phyloP scores from a whole-genome alignment of 2,113 vertebrate genomes.

The Ancistrus triradiatus region DNA sequence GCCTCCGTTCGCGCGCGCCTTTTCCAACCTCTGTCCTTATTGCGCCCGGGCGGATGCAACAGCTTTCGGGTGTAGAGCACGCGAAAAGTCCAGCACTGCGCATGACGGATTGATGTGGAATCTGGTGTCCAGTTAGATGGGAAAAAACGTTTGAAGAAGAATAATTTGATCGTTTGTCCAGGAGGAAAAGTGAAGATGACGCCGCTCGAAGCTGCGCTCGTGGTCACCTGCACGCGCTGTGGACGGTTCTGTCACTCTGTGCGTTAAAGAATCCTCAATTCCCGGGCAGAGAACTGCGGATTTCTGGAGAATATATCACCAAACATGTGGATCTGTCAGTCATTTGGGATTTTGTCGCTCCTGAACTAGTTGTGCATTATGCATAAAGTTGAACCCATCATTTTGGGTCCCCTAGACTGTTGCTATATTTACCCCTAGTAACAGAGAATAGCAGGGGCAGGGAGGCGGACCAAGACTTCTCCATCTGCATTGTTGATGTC shows the following conservation, averaged over 20 bases:
- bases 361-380: constrained; percentile 26
- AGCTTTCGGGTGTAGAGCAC: not conserved
- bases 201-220: not conserved
- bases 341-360: constrained; percentile 6
- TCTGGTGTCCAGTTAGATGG: too few relatives aligned
- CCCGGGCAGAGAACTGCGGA: not conserved
- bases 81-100: not conserved
- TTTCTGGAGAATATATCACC: not conserved
- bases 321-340: not conserved
- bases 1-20: not conserved
- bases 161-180: not conserved
- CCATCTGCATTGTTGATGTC: constrained; percentile 16
- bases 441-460: not conserved
- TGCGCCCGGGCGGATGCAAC: constrained; percentile 17
- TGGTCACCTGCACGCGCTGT: not conserved
- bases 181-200: constrained; percentile 16
- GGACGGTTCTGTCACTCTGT: not conserved
- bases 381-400: constrained; percentile 21
- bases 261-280: not conserved
- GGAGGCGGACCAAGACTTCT: not conserved
- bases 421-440: constrained; percentile 21
- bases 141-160: not conserved
- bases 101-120: not conserved
- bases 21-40: not conserved
- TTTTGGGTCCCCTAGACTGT: constrained; percentile 22